Evolutionary conservation across 92 coral and sea anemone genomes (phyloP).

Genomic region (Umimayanthus chanpuru): DNA sequence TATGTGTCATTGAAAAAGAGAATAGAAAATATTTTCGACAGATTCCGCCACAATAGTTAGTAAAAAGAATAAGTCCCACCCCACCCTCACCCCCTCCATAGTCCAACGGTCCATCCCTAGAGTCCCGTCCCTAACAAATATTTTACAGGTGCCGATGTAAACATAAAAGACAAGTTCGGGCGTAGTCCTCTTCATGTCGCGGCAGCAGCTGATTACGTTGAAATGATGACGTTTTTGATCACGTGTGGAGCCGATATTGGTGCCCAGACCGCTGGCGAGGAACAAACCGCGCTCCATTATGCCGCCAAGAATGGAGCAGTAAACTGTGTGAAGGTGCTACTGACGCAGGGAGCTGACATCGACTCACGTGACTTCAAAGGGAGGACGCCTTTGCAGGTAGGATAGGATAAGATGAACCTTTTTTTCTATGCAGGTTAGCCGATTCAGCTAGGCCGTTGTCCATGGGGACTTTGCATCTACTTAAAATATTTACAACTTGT

Average conservation of each 20-base stretch:
- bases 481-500: too few relatives aligned
- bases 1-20: too few relatives aligned
- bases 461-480: too few relatives aligned
- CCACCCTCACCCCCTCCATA: too few relatives aligned
- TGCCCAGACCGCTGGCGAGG: slow-evolving; percentile 57
- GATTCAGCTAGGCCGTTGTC: too few relatives aligned
- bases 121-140: too few relatives aligned
- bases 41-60: too few relatives aligned
- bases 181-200: slow-evolving; percentile 74
- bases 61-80: too few relatives aligned
- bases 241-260: slow-evolving; percentile 58
- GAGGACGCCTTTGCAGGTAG: slow-evolving; percentile 66
- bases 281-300: slow-evolving; percentile 66
- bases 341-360: slow-evolving; percentile 59
- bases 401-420: too few relatives aligned
- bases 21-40: too few relatives aligned
- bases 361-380: slow-evolving; percentile 63
- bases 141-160: slow-evolving; percentile 64
- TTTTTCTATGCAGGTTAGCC: too few relatives aligned
- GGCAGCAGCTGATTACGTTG: slow-evolving; percentile 63
- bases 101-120: too few relatives aligned
- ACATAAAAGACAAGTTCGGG: slow-evolving; percentile 59
- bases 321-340: slow-evolving; percentile 62
- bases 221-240: slow-evolving; percentile 65
- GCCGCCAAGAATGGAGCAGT: slow-evolving; percentile 65